These are phyloP conservation scores for Melanostoma scalare DNA, from an alignment of 2,888 invertebrate species.

Conservation along the genomic window DNA sequence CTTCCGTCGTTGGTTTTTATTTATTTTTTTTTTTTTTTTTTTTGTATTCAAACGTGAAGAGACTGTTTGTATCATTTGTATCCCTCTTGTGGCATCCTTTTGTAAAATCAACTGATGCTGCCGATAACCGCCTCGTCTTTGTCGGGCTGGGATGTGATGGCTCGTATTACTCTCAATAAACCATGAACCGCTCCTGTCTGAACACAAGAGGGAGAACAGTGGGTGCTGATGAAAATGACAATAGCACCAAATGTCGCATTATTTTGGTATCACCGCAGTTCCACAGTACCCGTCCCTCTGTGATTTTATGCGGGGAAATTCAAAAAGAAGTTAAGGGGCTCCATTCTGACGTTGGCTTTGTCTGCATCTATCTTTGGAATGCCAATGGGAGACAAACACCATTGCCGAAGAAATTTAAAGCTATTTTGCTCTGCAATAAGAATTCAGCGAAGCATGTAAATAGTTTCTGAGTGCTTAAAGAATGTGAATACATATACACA, in stretches of 20 bases:
- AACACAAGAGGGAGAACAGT: not conserved
- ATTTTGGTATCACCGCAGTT: conserved; percentile 24
- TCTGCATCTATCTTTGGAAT: conserved; percentile 40
- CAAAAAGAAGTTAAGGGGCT: conserved; percentile 25
- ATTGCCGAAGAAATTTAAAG: conserved; percentile 22
- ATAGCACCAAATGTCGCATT: conserved; percentile 53
- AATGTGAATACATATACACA: conserved; percentile 12
- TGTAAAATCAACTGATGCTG: conserved; percentile 28
- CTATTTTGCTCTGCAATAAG: conserved; percentile 40
- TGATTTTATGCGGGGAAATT: conserved; percentile 47
- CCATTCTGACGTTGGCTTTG: not conserved
- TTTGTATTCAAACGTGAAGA: not conserved
- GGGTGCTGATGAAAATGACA: conserved; percentile 11
- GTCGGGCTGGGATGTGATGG: conserved; percentile 23
- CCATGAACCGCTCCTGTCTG: conserved; percentile 36
- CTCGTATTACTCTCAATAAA: conserved; percentile 50
- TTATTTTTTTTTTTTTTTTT: not conserved
- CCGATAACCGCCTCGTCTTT: conserved; percentile 28
- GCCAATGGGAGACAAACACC: conserved; percentile 21
- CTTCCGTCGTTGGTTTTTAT: conserved; percentile 25
- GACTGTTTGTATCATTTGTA: conserved; percentile 1
- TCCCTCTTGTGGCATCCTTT: conserved; percentile 4
- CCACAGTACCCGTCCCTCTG: conserved; percentile 1
- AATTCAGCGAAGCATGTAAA: conserved; percentile 55
- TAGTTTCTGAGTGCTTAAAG: conserved; percentile 39